These are phyloP conservation scores for Prenolepis imparis DNA, from an alignment of 2,888 invertebrate genomes.

Conservation along the genomic window DNA sequence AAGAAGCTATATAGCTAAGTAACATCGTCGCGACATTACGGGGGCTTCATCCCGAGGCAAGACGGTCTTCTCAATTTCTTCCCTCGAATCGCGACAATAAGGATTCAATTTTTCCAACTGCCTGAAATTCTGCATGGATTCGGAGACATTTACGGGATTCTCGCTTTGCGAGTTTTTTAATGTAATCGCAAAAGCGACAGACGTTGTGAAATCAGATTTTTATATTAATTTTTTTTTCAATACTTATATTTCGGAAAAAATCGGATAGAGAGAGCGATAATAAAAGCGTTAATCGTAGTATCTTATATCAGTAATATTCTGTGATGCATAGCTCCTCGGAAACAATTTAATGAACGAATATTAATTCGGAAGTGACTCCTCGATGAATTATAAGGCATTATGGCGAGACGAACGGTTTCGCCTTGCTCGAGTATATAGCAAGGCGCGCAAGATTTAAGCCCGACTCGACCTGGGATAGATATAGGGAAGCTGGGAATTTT, in stretches of 20 bases:
- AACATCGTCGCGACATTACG: constrained; percentile 50
- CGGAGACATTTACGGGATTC: constrained; percentile 19
- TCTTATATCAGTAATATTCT: background rate
- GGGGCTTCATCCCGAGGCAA: constrained; percentile 47
- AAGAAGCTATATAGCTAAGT: constrained; percentile 39
- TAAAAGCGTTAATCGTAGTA: background rate
- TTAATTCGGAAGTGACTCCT: constrained; percentile 27
- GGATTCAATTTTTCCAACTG: constrained; percentile 62
- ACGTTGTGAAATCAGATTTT: background rate
- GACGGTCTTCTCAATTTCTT: constrained; percentile 41
- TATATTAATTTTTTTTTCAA: background rate
- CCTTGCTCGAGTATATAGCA: constrained; percentile 2
- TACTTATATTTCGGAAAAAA: background rate
- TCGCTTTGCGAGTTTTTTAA: background rate
- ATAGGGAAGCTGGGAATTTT: constrained; percentile 34
- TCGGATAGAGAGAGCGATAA: background rate
- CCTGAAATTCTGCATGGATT: background rate
- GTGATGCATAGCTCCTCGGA: background rate
- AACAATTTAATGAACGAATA: constrained; percentile 37
- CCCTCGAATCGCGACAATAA: constrained; percentile 35
- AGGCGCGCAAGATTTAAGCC: constrained; percentile 28
- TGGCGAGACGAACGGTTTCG: background rate
- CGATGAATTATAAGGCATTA: constrained; percentile 12
- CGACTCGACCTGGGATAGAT: constrained; percentile 18
- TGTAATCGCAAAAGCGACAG: background rate